Percentiles rank a stretch among this genome's conserved stretches.
phyloP scores from a whole-genome alignment of 2,888 invertebrate species.

The Aleiodes alternator region DNA sequence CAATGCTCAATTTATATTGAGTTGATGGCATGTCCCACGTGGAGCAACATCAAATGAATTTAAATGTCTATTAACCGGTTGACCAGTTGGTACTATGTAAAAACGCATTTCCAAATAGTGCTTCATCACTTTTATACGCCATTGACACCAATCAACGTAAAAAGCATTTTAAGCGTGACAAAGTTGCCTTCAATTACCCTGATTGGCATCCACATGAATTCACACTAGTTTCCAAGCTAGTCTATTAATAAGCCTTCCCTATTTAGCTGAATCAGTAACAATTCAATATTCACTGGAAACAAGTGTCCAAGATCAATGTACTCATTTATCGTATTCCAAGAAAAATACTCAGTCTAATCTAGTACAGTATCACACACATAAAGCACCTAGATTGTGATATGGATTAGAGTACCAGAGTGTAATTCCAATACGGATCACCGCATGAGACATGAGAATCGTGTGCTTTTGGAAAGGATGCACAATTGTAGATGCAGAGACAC shows the following conservation, averaged over 20 bases:
- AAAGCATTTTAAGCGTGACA: slow-evolving; percentile 54
- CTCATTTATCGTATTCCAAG: no score
- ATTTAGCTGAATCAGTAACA: no score
- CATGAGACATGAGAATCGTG: slow-evolving; percentile 53
- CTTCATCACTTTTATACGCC: slow-evolving; percentile 48
- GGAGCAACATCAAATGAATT: slow-evolving; percentile 21
- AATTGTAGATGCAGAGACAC: slow-evolving; percentile 27
- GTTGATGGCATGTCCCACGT: background rate
- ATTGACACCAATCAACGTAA: slow-evolving; percentile 65
- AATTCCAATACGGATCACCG: slow-evolving; percentile 57
- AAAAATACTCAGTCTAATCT: no score
- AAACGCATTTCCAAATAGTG: slow-evolving; percentile 3
- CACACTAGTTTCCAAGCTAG: background rate
- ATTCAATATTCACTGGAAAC: no score
- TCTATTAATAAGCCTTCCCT: background rate
- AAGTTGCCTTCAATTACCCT: slow-evolving; percentile 55
- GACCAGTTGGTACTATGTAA: slow-evolving; percentile 11
- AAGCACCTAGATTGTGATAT: background rate
- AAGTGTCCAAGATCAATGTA: no score
- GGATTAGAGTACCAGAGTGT: slow-evolving; percentile 52
- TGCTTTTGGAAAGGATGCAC: slow-evolving; percentile 13
- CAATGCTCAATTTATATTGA: background rate
- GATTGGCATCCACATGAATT: slow-evolving; percentile 50
- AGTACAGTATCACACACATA: background rate
- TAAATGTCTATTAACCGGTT: slow-evolving; percentile 22